phyloP scores from a whole-genome alignment of 2,888 invertebrate species.

The Drosophila planitibia region DNA sequence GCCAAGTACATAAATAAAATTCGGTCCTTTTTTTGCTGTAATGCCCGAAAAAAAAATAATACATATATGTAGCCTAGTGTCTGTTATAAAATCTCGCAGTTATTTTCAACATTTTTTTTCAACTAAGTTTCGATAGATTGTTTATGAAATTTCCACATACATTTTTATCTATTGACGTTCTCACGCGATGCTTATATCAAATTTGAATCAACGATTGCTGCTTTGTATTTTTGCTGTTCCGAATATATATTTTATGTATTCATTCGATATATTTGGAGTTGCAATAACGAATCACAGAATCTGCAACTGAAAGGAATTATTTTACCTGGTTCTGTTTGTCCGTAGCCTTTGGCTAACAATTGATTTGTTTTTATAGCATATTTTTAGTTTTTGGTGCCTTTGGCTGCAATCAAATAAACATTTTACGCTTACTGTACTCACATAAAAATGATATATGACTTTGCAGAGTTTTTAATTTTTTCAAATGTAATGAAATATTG shows the following conservation, averaged over 20 bases:
- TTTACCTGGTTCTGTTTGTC: conserved; percentile 7
- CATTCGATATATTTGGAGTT: conserved; percentile 14
- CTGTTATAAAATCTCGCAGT: not conserved
- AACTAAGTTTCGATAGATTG: not conserved
- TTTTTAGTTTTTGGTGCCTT: conserved; percentile 5
- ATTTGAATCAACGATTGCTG: not conserved
- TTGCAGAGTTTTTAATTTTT: not conserved
- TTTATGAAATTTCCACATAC: not conserved
- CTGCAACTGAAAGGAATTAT: conserved; percentile 12
- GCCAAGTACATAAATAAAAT: not conserved
- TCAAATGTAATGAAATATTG: not conserved
- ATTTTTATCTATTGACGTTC: not conserved
- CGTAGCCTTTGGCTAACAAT: conserved; percentile 4
- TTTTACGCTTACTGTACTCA: conserved; percentile 21
- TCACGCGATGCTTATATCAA: not conserved
- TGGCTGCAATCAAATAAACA: conserved; percentile 33
- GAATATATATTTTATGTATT: conserved; percentile 3
- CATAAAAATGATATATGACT: conserved; percentile 39
- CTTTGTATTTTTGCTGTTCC: not conserved
- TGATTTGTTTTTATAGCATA: conserved; percentile 14
- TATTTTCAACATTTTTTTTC: not conserved
- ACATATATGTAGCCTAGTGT: not conserved
- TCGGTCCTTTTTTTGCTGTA: not conserved
- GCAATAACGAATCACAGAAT: conserved; percentile 11
- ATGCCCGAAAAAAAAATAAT: not conserved